Evolutionary conservation across 2,113 vertebrate genomes (phyloP), one percentile per base, ranked within the genome.

Genomic region (Haemorhous mexicanus): DNA sequence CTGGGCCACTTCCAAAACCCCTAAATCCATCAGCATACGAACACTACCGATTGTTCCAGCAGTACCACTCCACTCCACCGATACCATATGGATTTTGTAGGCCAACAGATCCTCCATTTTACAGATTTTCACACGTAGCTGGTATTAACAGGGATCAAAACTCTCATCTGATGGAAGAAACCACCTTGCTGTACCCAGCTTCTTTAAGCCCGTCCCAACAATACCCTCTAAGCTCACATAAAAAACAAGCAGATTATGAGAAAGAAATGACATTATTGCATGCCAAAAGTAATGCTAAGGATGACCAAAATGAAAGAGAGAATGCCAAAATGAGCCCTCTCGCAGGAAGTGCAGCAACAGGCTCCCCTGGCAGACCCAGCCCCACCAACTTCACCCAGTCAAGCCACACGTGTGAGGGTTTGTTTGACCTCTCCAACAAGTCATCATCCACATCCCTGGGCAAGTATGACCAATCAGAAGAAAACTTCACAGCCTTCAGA

Each of bases 321-420:
- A 98, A 97, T 28, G 98, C 98, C 46, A 98, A 99, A 78, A 98
- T 98, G 96, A 99, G 99, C 89, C 99, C 99, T 5, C 98, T 98
- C 1, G 98, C 98, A 1, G 99, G 98, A 27, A 99, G 98, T 0
- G 98, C 99, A 0, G 99, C 99, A 39, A 98, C 98, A 4, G 99
- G 99, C 41, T 99, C 99, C 35, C 99, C 99, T 0, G 98, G 99
- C 73, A 98, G 99, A 95, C 99, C 99, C 0, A 98, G 98, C 80
- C 98, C 98, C 49, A 98, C 98, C 55, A 98, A 99, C 89, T 97
- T 98, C 95, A 98, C 97, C 3, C 99, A 99, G 97, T 99, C 95
- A 21, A 98, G 98, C 58, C 91, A 98, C 4, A 77, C 96, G 0
- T 98, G 95, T 0, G 87, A 97, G 33, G 98, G 94, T 22, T 91